Percentiles rank a stretch among this genome's conserved stretches.
These are phyloP conservation scores for Platynereis dumerilii DNA, from an alignment of 2,888 invertebrate genomes.

Conservation along the genomic window DNA sequence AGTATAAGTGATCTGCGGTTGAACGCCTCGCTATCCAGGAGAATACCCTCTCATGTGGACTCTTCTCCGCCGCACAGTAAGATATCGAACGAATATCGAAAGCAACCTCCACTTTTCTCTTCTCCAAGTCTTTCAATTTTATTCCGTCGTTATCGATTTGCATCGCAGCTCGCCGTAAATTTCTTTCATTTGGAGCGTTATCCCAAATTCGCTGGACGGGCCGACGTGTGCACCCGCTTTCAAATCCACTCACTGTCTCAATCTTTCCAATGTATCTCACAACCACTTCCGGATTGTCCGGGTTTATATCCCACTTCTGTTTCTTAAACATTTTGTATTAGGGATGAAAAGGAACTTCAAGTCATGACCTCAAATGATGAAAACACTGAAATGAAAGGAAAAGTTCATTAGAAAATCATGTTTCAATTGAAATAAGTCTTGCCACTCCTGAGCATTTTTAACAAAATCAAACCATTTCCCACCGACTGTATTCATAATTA, in stretches of 20 bases:
- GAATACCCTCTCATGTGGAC: constrained; percentile 49
- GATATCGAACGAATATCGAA: constrained; percentile 52
- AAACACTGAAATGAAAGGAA: too few relatives aligned
- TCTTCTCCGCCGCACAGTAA: constrained; percentile 49
- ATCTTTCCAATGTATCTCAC: constrained; percentile 48
- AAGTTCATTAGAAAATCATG: too few relatives aligned
- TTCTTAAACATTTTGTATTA: constrained; percentile 25
- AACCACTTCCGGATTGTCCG: constrained; percentile 49
- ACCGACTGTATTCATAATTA: too few relatives aligned
- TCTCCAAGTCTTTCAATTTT: constrained; percentile 2
- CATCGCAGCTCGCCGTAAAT: constrained; percentile 42
- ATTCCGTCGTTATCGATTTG: constrained; percentile 35
- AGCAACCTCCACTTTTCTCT: neutral
- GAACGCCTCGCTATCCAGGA: constrained; percentile 49
- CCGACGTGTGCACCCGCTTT: constrained; percentile 47
- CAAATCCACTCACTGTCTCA: constrained; percentile 47
- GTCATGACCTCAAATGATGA: too few relatives aligned
- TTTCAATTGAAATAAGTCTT: too few relatives aligned
- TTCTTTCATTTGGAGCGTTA: constrained; percentile 45
- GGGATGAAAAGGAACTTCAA: too few relatives aligned
- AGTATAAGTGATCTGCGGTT: constrained; percentile 36
- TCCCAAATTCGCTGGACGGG: constrained; percentile 55
- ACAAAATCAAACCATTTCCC: too few relatives aligned
- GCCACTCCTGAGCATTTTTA: too few relatives aligned
- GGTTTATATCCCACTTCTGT: constrained; percentile 40